Base-by-base conservation (phyloP, 2,113 vertebrate genomes). In the Rhipidura dahli region DNA sequence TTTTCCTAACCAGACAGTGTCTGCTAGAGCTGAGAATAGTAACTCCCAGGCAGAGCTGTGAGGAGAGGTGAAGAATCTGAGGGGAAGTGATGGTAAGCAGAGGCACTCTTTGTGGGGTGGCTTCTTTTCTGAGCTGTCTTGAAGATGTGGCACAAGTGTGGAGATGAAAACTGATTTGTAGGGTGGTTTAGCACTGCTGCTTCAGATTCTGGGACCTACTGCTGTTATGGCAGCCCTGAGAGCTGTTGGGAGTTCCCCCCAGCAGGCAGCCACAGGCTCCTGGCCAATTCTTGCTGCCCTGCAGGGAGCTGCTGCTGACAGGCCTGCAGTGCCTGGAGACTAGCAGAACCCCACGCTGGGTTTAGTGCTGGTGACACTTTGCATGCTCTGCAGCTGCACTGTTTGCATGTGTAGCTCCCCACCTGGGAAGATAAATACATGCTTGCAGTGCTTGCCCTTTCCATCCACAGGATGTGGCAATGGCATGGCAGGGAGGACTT, bases 211-310 rank as follows among this genome's bases (percentile, higher is more conserved):
- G 45, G 40, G 57, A 30, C 27, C 28, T 40, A 2, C 13, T 63
- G 20, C 45, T 80, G 20, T 39, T 9, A 2, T 10, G 60, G 51
- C 44, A 85, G 49, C 70, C 50, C 57, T 28, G 39, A 47, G 77
- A 61, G 18, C 60, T 61, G 6, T 7, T 23, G 39, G 47, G 61
- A 63, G 22, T 22, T 81, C 26, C 11, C 23, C 16, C 10, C 30
- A 27, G 21, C 39, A 33, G 40, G 19, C 40, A 44, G 33, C 24
- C 2, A 2, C n/a, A 2, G 8, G 31, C 42, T 75, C 4, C 42
- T 0, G 0, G 13, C 39, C 11, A 12, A 31, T n/a, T 50, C 16
- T 42, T 23, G 30, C 45, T 70, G 49, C 39, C 2, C 1, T 24
- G 49, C 1, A 2, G 49, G 44, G 31, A 35, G 53, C n/a, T 77